Percentiles rank a stretch among this genome's conserved stretches.
These are phyloP conservation scores for Pandemis corylana DNA, from an alignment of 2,888 invertebrate species.

Conservation along the genomic window DNA sequence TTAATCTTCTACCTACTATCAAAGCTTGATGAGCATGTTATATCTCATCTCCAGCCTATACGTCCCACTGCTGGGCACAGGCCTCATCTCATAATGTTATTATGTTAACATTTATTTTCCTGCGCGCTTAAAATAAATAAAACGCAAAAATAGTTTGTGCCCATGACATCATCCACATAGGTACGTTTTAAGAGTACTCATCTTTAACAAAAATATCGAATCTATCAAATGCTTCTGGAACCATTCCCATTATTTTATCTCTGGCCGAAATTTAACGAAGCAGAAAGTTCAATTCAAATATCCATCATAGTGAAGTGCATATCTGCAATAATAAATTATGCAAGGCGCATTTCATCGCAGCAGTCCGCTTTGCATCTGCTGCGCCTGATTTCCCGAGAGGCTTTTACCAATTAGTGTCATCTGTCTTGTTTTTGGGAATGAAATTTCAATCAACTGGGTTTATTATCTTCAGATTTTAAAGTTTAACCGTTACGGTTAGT, in stretches of 20 bases:
- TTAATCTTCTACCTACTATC: not conserved
- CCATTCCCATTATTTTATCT: not conserved
- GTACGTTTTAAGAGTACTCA: not conserved
- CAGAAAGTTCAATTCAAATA: slow-evolving; percentile 32
- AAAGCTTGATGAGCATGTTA: not conserved
- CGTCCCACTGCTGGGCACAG: too few species aligned
- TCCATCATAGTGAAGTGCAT: slow-evolving; percentile 23
- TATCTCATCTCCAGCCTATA: not conserved
- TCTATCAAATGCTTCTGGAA: not conserved
- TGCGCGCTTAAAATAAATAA: too few species aligned
- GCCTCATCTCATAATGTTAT: too few species aligned
- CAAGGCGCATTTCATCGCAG: slow-evolving; percentile 36
- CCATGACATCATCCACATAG: not conserved
- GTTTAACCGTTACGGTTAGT: too few species aligned
- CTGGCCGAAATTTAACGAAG: slow-evolving; percentile 10
- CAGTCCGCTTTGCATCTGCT: slow-evolving; percentile 27
- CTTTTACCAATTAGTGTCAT: slow-evolving; percentile 25
- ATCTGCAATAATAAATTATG: slow-evolving; percentile 39
- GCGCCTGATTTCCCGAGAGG: slow-evolving; percentile 34
- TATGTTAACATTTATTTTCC: too few species aligned
- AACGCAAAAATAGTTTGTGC: not conserved
- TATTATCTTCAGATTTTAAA: not conserved
- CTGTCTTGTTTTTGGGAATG: slow-evolving; percentile 21
- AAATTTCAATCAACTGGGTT: not conserved
- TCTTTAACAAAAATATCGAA: not conserved